Conservation (phyloP, 2,888 invertebrate species). For the Epinotia nisella region DNA sequence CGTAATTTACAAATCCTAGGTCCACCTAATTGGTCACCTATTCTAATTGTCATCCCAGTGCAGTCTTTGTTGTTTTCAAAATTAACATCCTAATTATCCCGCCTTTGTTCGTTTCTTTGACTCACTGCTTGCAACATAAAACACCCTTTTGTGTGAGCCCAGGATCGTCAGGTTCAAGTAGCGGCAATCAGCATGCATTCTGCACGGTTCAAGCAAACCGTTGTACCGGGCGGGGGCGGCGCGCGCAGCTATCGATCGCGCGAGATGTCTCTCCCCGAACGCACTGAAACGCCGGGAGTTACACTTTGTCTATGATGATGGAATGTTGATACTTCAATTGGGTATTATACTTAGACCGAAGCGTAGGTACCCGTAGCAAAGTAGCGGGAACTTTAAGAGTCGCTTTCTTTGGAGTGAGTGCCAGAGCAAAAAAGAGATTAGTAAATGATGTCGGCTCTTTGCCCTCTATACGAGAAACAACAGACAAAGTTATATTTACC, state of each 20-base stretch:
- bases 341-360: not conserved
- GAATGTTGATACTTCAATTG: constrained; percentile 20
- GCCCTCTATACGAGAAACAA: too few species aligned
- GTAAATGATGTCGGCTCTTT: too few species aligned
- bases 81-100: not conserved
- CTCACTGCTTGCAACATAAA: constrained; percentile 9
- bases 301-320: constrained; percentile 42
- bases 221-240: constrained; percentile 59
- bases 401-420: too few species aligned
- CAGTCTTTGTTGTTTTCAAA: too few species aligned
- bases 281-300: constrained; percentile 32
- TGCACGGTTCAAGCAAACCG: constrained; percentile 49
- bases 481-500: too few species aligned
- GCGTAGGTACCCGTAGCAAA: too few species aligned
- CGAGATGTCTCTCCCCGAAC: constrained; percentile 57
- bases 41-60: not conserved
- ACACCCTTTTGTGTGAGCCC: constrained; percentile 12
- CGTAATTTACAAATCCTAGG: too few species aligned
- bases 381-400: too few species aligned
- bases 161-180: constrained; percentile 22
- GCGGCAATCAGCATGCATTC: constrained; percentile 39
- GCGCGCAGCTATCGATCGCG: constrained; percentile 70
- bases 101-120: not conserved
- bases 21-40: not conserved
- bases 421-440: too few species aligned